Percentiles rank a stretch among this genome's conserved stretches.
Conservation (phyloP, 2,113 vertebrate species). For the Eurystomus gularis region DNA sequence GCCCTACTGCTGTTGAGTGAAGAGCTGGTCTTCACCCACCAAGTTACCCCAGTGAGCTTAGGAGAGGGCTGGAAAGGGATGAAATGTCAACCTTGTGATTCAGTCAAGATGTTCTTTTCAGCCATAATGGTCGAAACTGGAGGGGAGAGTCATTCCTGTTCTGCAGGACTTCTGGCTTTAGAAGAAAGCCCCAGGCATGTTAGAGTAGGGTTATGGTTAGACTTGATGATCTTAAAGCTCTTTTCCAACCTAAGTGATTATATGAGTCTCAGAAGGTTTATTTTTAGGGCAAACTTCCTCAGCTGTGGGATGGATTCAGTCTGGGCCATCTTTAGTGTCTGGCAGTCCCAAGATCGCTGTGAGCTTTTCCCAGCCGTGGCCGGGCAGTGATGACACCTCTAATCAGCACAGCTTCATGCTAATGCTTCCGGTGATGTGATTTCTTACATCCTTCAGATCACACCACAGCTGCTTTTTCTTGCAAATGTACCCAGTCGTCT, state of each 20-base stretch:
- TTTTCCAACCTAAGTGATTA: too few relatives aligned
- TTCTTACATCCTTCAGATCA: background rate
- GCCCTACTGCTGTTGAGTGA: background rate
- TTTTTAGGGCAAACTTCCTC: background rate
- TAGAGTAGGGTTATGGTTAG: too few relatives aligned
- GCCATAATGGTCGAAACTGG: background rate
- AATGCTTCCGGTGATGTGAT: too few relatives aligned
- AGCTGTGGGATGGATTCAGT: background rate
- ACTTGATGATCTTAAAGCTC: too few relatives aligned
- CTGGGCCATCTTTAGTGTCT: background rate
- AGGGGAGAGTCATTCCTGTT: background rate
- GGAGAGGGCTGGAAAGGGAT: background rate
- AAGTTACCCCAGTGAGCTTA: background rate
- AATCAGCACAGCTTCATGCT: background rate
- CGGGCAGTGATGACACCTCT: background rate
- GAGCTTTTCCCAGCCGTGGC: background rate
- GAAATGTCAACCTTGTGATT: background rate
- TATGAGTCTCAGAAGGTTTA: too few relatives aligned
- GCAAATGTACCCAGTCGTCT: background rate
- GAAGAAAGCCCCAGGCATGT: background rate
- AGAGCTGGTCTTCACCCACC: background rate
- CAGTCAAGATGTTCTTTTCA: background rate
- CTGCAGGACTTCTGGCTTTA: background rate
- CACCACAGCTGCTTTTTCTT: background rate
- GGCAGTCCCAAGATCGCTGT: background rate